Evolutionary conservation across 2,797 vertebrate species (phyloP).

Genomic region (Melanotaenia trifasciata): DNA sequence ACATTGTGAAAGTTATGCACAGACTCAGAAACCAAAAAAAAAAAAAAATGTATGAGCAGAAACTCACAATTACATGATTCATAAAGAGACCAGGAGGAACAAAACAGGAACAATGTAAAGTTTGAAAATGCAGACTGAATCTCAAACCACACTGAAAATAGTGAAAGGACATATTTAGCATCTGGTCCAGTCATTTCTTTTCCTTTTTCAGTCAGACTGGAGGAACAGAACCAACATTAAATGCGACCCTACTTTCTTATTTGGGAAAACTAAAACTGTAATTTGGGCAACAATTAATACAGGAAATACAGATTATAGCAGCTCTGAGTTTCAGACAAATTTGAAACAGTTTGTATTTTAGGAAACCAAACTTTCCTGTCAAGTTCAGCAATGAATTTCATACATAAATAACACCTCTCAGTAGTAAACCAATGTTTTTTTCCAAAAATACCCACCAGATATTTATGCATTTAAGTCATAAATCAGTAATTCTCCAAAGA

Average conservation of each 20-base stretch:
- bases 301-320: background rate
- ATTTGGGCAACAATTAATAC: background rate
- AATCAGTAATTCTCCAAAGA: constrained; percentile 23
- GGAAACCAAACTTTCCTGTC: background rate
- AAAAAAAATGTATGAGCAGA: background rate
- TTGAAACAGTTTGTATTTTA: constrained; percentile 19
- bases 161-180: too few species aligned
- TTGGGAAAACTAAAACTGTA: too few species aligned
- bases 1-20: background rate
- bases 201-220: too few species aligned
- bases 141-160: background rate
- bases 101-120: background rate
- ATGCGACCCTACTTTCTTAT: too few species aligned
- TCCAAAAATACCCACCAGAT: constrained; percentile 21
- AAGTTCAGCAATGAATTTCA: constrained; percentile 25
- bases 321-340: background rate
- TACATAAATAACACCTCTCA: constrained; percentile 37
- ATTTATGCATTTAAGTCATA: constrained; percentile 14
- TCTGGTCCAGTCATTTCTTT: too few species aligned
- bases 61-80: constrained; percentile 25
- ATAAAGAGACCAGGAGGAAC: constrained; percentile 17
- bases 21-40: too few species aligned
- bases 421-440: constrained; percentile 39
- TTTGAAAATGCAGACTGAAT: constrained; percentile 16
- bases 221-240: too few species aligned